A percentile compares a stretch with the other conserved stretches of the same genome.
Conservation (phyloP, 2,113 vertebrate genomes). For the Jaculus jaculus region DNA sequence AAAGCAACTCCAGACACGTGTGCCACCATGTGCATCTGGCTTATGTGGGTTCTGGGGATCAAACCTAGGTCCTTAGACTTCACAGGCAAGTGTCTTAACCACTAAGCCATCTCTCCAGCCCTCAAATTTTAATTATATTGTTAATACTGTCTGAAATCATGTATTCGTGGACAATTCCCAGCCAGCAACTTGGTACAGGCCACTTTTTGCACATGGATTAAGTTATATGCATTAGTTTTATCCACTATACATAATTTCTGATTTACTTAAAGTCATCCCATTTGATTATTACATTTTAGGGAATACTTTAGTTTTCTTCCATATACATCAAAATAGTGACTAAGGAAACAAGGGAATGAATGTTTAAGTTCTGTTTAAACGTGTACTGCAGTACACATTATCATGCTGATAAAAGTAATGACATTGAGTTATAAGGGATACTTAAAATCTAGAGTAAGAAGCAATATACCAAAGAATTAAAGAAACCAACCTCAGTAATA, state of each 20-base stretch:
- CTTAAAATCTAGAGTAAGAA: constrained; percentile 43
- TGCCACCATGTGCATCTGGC: no score
- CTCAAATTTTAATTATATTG: constrained; percentile 46
- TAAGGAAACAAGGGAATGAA: constrained; percentile 22
- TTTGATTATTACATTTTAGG: constrained; percentile 39
- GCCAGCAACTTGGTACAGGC: neutral
- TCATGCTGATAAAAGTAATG: constrained; percentile 38
- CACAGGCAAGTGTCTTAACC: no score
- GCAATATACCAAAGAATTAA: constrained; percentile 70
- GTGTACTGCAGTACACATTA: neutral
- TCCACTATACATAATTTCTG: constrained; percentile 26
- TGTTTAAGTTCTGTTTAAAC: constrained; percentile 31
- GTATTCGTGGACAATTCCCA: neutral
- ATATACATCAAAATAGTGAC: constrained; percentile 24
- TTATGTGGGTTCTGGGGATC: no score
- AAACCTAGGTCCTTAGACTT: no score
- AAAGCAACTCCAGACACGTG: no score
- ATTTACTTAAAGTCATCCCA: constrained; percentile 39
- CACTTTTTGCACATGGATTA: constrained; percentile 42
- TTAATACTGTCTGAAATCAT: constrained; percentile 29
- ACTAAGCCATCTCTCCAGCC: no score
- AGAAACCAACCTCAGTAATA: constrained; percentile 82
- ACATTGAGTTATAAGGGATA: constrained; percentile 23
- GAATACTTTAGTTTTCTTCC: neutral
- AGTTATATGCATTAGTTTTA: constrained; percentile 44